Evolutionary conservation across 2,113 vertebrate genomes (phyloP), one percentile per base, ranked within the genome.

Genomic region (Stomatorhinus ivindoensis): DNA sequence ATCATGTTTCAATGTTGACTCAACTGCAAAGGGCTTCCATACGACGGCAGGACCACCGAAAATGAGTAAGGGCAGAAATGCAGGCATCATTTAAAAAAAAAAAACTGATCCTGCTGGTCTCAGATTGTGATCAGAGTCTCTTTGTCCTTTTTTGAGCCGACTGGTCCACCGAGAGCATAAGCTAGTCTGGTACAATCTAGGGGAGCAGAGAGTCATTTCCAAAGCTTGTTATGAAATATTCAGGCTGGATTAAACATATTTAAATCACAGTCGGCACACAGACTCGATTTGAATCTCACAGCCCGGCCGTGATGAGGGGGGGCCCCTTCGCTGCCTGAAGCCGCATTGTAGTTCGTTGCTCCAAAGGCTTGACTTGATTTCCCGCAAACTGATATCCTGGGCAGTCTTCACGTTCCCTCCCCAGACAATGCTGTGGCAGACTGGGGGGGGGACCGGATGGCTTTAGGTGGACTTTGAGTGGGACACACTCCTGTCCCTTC

Each of bases 221-320:
- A 47, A 24, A 84, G 9, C 82, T 84, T 47, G 82, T 84, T 84
- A 84, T 44, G 82, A 84, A 84, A 84, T 47, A 84, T 44, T 84
- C 44, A 84, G 82, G 44, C 42, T 84, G 82, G 82, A 84, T 47
- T 84, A 46, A 84, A 84, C 82, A 84, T 84, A 46, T 84, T 84
- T 44, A 84, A 69, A 84, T 84, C 82, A 84, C 42, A 46, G 44
- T 47, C 44, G 0, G 82, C 17, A 42, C 82, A 84, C 82, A 47
- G 9, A 21, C 44, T 47, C 44, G 21, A 84, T 84, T 47, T 9
- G 21, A 84, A 84, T 84, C 82, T 24, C 42, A 9, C 44, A 47
- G 82, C 44, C 24, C 24, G 61, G 42, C 44, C 47, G 44, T 11
- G 80, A 47, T 47, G 24, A 0, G 24, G 44, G 80, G 7, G 44